Percentiles rank a stretch among this genome's conserved stretches.
Evolutionary conservation across 2,797 vertebrate species (phyloP).

Genomic region (Morus bassanus): DNA sequence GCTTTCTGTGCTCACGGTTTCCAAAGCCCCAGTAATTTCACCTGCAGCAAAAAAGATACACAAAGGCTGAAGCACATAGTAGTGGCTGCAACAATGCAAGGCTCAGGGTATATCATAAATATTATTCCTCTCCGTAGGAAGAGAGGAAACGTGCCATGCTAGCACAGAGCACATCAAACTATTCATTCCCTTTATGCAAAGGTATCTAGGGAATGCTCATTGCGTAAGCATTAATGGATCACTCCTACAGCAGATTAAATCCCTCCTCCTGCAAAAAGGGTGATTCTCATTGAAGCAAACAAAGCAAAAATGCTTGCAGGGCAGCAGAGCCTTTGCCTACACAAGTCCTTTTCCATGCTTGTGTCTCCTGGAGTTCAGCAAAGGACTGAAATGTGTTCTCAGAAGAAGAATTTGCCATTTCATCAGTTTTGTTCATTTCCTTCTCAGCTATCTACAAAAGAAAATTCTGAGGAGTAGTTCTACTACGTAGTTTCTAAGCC

Average conservation of each 20-base stretch:
- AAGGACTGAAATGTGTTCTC: not conserved
- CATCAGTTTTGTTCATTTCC: not conserved
- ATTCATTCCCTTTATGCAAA: not conserved
- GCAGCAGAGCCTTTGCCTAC: conserved; percentile 26
- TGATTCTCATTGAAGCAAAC: not conserved
- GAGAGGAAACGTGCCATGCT: not conserved
- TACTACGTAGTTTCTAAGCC: not conserved
- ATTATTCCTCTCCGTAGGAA: not conserved
- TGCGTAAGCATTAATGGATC: not conserved
- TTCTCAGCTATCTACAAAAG: not conserved
- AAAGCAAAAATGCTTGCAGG: not conserved
- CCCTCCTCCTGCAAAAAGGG: not conserved
- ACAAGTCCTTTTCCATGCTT: not conserved
- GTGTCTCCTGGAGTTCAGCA: conserved; percentile 2
- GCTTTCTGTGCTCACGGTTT: conserved; percentile 1
- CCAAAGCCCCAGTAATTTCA: conserved; percentile 19
- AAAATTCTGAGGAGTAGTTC: not conserved
- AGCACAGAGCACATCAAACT: not conserved
- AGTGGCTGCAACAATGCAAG: not conserved
- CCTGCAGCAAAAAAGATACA: not conserved
- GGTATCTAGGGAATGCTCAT: not conserved
- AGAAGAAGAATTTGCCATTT: not conserved
- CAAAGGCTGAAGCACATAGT: not conserved
- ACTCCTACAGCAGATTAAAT: not conserved
- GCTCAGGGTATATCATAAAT: not conserved